Base-by-base conservation (phyloP, 1,140 invertebrate genomes). In the Propsilocerus akamusi region DNA sequence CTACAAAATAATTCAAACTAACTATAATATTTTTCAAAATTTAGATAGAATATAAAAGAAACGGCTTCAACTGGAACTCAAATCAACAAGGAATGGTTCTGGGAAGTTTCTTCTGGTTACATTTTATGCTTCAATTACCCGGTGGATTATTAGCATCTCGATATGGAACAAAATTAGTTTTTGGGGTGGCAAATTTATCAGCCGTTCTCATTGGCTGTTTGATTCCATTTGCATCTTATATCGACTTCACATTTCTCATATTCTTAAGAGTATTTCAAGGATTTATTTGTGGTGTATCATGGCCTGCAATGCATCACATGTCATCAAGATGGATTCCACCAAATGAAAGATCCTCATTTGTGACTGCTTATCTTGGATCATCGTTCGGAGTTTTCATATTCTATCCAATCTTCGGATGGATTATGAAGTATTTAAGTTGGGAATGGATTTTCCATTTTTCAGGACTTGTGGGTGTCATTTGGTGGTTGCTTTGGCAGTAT, bases 231-330 rank as follows among this genome's bases (percentile, higher is more conserved):
- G 70, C 71, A 10, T 74, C 80, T 26, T 66, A 65, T 56, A 66
- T 63, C 55, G 72, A 75, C 49, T 60, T 71, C 6, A 66, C 70
- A 46, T 62, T 69, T n/a, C 66, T 86, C 0, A 70, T 86, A 22
- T 57, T 62, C 12, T 55, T 81, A 0, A 62, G 83, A 34, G 66
- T 75, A 26, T 24, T 82, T 14, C 79, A 84, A 64, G 84, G 83
- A 22, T 55, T 85, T 52, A 59, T 64, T 53, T 53, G 86, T 82
- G 84, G 83, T 34, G 74, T 83, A 26, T 68, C 74, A 4, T 86
- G 81, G 74, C 85, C 86, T n/a, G 72, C 81, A 1, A 83, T 85
- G 70, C 82, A 87, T 61, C 69, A 76, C 41, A 72, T 87, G 63
- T 75, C 82, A 34, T 77, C 81, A 0, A 75, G 77, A 57, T 89